Conservation (phyloP, 2,888 invertebrate genomes). For the Zeuzera pyrina region DNA sequence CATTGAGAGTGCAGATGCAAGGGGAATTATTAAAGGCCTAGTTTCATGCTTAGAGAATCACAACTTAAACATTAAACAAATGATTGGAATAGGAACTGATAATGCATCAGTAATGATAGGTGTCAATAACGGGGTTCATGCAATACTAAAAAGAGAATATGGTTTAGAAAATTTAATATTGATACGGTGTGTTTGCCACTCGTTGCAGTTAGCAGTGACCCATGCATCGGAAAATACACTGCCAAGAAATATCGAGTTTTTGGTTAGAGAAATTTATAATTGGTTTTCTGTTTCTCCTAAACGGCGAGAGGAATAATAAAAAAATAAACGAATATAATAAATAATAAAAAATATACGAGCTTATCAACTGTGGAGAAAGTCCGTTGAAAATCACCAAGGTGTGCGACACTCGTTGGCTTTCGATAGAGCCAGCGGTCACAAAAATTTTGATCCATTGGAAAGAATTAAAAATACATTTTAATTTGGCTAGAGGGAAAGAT, state of each 20-base stretch:
- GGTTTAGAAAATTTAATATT: conserved; percentile 19
- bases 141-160: conserved; percentile 18
- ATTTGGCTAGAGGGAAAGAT: conserved; percentile 5
- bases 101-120: conserved; percentile 33
- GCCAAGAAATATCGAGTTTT: conserved; percentile 24
- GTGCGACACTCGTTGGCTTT: conserved; percentile 23
- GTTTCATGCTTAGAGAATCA: conserved; percentile 11
- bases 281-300: conserved; percentile 24
- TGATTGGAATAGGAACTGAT: conserved; percentile 26
- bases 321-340: too few species aligned
- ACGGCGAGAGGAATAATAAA: conserved; percentile 19
- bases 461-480: conserved; percentile 21
- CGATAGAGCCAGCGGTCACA: conserved; percentile 22
- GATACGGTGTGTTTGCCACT: conserved; percentile 20
- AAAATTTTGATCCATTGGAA: conserved; percentile 24
- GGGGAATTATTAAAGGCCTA: conserved; percentile 12
- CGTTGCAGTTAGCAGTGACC: conserved; percentile 24
- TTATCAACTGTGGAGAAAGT: conserved; percentile 22
- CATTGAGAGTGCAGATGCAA: conserved; percentile 15
- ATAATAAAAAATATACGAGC: conserved; percentile 16
- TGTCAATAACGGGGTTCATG: conserved; percentile 21
- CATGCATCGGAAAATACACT: conserved; percentile 23
- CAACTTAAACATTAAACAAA: conserved; percentile 13
- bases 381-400: conserved; percentile 24
- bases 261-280: conserved; percentile 26